Conservation (phyloP, 2,113 vertebrate genomes). For the Hucho hucho region DNA sequence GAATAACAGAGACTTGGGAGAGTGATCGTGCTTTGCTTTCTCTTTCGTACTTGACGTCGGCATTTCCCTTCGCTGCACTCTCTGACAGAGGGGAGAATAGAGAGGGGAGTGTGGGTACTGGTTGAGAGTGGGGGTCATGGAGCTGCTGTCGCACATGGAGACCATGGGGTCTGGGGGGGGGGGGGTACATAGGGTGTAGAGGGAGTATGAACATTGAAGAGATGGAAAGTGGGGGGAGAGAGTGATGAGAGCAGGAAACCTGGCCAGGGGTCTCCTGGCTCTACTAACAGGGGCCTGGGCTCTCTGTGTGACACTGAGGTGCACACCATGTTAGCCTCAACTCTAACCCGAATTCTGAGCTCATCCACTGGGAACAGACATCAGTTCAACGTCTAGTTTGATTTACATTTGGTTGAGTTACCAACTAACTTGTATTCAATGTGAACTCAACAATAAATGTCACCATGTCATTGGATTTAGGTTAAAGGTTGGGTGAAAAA, state of each 20-base stretch:
- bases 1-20: background rate
- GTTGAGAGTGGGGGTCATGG: background rate
- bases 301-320: background rate
- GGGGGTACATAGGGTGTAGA: background rate
- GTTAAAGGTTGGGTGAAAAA: no score
- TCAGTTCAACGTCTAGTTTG: no score
- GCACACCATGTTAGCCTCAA: background rate
- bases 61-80: no score
- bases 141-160: background rate
- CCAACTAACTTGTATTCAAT: no score
- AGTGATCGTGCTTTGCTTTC: background rate
- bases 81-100: background rate
- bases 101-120: background rate
- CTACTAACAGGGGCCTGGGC: background rate
- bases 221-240: background rate
- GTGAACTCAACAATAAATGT: no score
- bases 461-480: no score
- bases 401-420: no score
- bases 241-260: slow-evolving; percentile 8
- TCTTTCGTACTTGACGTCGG: background rate
- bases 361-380: background rate
- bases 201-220: slow-evolving; percentile 11
- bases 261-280: background rate
- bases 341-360: background rate
- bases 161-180: background rate